These are phyloP conservation scores for Distichodus sexfasciatus DNA, from an alignment of 2,797 vertebrate species.

Conservation along the genomic window DNA sequence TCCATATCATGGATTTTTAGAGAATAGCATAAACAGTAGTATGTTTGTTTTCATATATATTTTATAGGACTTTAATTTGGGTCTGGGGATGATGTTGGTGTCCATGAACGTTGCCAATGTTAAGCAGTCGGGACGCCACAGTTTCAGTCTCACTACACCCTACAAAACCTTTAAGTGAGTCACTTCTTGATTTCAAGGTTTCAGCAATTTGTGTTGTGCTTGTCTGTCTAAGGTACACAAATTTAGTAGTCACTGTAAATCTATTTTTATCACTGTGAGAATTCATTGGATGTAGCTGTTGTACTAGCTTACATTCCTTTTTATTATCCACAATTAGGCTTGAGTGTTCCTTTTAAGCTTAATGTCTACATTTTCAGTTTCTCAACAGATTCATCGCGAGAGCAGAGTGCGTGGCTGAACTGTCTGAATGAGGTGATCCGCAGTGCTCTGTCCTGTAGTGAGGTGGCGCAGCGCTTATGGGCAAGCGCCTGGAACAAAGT, in stretches of 20 bases:
- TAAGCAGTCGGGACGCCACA: slow-evolving; percentile 62
- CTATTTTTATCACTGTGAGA: too few species aligned
- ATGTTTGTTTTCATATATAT: neutral
- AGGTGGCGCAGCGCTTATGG: slow-evolving; percentile 70
- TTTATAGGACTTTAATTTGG: slow-evolving; percentile 62
- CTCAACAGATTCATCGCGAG: slow-evolving; percentile 67
- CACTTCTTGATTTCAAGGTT: neutral
- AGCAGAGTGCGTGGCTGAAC: slow-evolving; percentile 63
- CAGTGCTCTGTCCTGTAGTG: slow-evolving; percentile 69
- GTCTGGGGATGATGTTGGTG: slow-evolving; percentile 67
- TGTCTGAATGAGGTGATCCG: slow-evolving; percentile 60
- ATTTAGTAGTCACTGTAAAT: too few species aligned
- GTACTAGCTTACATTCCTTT: too few species aligned
- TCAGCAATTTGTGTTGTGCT: too few species aligned
- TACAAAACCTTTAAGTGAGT: slow-evolving; percentile 69
- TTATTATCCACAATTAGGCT: too few species aligned
- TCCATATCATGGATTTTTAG: neutral
- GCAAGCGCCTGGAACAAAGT: slow-evolving; percentile 70
- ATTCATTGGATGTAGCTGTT: too few species aligned
- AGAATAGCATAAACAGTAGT: neutral
- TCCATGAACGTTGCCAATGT: slow-evolving; percentile 69
- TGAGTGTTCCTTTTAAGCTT: too few species aligned
- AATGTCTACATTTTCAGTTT: too few species aligned
- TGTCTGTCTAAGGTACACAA: too few species aligned
- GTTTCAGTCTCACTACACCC: slow-evolving; percentile 70